A percentile compares a stretch with the other conserved stretches of the same genome.
These are phyloP conservation scores for Seira ritae DNA, from an alignment of 2,888 invertebrate genomes.

Conservation along the genomic window DNA sequence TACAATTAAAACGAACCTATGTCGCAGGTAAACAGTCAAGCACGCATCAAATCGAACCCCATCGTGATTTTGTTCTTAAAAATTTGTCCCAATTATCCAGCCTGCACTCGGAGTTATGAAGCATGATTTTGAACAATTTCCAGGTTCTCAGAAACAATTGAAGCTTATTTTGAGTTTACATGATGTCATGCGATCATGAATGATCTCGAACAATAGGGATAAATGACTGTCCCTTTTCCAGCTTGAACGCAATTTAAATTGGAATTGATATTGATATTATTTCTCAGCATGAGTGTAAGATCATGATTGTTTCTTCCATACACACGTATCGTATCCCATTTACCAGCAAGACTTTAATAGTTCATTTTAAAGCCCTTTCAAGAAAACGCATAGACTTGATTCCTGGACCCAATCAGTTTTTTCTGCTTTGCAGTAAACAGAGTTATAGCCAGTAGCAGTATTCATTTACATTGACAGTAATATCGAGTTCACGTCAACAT, in stretches of 20 bases:
- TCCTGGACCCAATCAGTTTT: no score
- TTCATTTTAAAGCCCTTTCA: not conserved
- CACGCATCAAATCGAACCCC: not conserved
- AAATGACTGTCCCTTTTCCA: not conserved
- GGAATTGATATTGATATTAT: constrained; percentile 3
- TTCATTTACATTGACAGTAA: constrained; percentile 51
- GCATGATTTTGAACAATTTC: not conserved
- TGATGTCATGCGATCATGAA: no score
- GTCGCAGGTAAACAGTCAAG: not conserved
- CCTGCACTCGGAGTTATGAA: not conserved
- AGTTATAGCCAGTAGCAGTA: constrained; percentile 47
- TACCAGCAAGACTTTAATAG: not conserved
- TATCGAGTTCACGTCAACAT: constrained; percentile 19
- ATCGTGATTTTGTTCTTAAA: not conserved
- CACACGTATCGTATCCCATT: not conserved
- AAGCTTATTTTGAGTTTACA: no score
- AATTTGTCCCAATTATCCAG: constrained; percentile 4
- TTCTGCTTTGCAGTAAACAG: not conserved
- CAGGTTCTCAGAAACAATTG: no score
- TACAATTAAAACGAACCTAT: not conserved
- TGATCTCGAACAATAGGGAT: no score
- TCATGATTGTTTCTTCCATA: not conserved
- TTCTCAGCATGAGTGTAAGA: not conserved
- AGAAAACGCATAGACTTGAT: no score
- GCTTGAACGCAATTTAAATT: not conserved